Conservation (phyloP, 2,113 vertebrate species). For the Rhabdomys dilectus region DNA sequence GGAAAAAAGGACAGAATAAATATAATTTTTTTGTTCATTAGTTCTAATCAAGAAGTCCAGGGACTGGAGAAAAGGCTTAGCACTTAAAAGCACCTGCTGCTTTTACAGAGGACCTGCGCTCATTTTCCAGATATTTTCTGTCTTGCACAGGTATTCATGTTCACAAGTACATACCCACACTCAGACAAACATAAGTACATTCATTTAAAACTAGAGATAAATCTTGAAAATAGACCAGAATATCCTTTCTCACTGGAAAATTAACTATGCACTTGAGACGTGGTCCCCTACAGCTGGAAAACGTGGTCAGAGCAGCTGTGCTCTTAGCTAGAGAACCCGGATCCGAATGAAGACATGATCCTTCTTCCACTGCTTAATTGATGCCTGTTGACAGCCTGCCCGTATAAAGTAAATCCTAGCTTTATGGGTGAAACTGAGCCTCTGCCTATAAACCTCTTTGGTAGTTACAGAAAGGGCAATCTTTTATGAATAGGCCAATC, state of each 20-base stretch:
- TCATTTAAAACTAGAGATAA: not conserved
- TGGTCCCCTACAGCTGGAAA: not conserved
- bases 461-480: slow-evolving; percentile 65
- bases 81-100: not conserved
- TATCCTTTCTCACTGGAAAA: not conserved
- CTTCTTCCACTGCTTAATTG: not conserved
- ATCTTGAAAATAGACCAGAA: not conserved
- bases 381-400: slow-evolving; percentile 31
- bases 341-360: not conserved
- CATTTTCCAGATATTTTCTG: not conserved
- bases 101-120: not conserved
- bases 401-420: not conserved
- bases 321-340: not conserved
- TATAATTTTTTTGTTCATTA: slow-evolving; percentile 2
- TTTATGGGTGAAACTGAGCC: not conserved
- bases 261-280: not conserved
- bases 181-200: not conserved
- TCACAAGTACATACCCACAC: not conserved
- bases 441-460: slow-evolving; percentile 50
- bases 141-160: not conserved
- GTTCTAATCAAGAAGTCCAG: not conserved
- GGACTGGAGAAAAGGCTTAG: not conserved
- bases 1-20: not conserved
- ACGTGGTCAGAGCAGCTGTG: no score
- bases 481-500: slow-evolving; percentile 57